Percentiles rank a stretch among this genome's conserved stretches.
Evolutionary conservation across 2,888 invertebrate genomes (phyloP).

Genomic region (Litoditis marina): DNA sequence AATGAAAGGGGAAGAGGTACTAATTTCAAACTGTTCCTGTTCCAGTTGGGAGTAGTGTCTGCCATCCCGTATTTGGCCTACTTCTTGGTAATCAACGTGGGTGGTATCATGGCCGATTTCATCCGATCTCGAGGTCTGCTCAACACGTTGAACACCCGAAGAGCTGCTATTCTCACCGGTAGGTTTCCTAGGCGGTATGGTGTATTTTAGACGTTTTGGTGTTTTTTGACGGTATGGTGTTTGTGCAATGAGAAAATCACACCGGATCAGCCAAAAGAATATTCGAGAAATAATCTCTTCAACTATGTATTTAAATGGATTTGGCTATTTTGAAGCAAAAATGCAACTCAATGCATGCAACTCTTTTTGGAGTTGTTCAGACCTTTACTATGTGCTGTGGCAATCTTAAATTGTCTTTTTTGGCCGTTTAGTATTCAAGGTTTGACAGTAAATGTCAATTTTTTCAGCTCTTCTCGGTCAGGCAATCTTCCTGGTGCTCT

Average conservation of each 20-base stretch:
- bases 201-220: background rate
- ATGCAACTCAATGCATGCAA: no score
- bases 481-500: constrained; percentile 57
- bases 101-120: constrained; percentile 57
- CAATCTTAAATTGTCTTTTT: no score
- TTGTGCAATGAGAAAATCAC: no score
- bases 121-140: constrained; percentile 47
- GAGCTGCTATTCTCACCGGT: constrained; percentile 60
- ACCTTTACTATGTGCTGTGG: no score
- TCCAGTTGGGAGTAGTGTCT: constrained; percentile 60
- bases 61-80: constrained; percentile 61
- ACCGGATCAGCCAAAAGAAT: no score
- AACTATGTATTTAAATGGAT: no score
- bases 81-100: constrained; percentile 59
- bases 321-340: no score
- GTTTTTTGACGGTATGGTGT: no score
- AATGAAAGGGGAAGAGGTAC: no score
- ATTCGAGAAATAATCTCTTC: no score
- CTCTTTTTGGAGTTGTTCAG: no score
- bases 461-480: constrained; percentile 57
- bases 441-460: background rate
- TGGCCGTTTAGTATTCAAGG: no score
- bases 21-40: background rate
- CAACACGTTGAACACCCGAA: constrained; percentile 57
- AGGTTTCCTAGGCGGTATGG: background rate